A percentile compares a stretch with the other conserved stretches of the same genome.
Conservation (phyloP, 2,888 invertebrate genomes). For the Amblyjoppa fuscipennis region DNA sequence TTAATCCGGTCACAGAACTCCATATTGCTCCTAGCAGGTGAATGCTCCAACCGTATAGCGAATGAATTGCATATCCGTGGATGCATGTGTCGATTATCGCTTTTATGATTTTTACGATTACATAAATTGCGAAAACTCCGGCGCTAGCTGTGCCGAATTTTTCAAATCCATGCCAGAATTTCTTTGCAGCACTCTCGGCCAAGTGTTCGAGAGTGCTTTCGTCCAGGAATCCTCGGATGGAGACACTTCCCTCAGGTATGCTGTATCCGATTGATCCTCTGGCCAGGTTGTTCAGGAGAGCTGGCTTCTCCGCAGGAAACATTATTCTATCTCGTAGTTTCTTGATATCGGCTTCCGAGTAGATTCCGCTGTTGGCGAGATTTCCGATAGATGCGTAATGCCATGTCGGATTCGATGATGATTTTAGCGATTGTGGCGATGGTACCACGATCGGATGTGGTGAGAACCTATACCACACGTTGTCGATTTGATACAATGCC, state of each 20-base stretch:
- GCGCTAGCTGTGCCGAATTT: neutral
- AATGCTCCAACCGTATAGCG: too few species aligned
- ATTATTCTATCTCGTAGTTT: conserved; percentile 8
- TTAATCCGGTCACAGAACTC: too few species aligned
- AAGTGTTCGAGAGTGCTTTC: neutral
- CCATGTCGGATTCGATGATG: conserved; percentile 50
- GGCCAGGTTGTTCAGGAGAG: conserved; percentile 48
- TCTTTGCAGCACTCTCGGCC: too few species aligned
- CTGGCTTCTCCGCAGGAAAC: conserved; percentile 6
- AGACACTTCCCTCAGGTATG: too few species aligned
- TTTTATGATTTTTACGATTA: conserved; percentile 22
- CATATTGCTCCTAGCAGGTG: too few species aligned
- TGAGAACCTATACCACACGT: conserved; percentile 62
- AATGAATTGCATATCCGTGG: neutral
- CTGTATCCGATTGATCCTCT: too few species aligned
- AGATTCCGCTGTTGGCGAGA: conserved; percentile 58
- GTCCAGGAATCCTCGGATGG: neutral
- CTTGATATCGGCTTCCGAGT: conserved; percentile 36
- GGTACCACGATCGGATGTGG: conserved; percentile 3
- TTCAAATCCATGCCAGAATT: too few species aligned
- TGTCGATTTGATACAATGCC: conserved; percentile 62
- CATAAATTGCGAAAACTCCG: neutral
- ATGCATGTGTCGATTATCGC: conserved; percentile 39
- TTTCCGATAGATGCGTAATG: conserved; percentile 25
- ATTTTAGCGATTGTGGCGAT: conserved; percentile 48